Conservation (phyloP, 2,113 vertebrate species). For the Muntiacus reevesi region DNA sequence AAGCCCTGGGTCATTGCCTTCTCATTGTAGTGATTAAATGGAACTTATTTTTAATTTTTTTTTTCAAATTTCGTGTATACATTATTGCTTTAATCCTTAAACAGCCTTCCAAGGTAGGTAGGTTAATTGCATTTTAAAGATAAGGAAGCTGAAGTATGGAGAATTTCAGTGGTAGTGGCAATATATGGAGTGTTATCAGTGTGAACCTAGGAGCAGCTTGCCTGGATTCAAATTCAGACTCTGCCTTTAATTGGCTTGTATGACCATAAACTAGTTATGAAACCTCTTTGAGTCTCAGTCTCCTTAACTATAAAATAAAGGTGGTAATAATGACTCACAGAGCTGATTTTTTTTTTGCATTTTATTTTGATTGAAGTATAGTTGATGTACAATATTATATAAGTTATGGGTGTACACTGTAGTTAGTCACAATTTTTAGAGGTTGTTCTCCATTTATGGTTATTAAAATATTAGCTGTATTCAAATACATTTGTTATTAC, state of each 20-base stretch:
- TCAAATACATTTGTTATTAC: not conserved
- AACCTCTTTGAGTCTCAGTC: not conserved
- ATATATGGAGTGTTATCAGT: not conserved
- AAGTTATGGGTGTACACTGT: not conserved
- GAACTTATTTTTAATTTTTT: not conserved
- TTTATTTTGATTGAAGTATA: not conserved
- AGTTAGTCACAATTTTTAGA: not conserved
- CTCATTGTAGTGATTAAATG: constrained; percentile 13
- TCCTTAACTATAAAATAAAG: not conserved
- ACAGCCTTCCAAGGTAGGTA: not conserved
- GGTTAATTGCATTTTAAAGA: not conserved
- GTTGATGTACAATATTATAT: not conserved
- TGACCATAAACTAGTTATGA: not conserved
- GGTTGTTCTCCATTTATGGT: not conserved
- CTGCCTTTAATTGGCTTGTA: not conserved
- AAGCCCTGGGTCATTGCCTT: not conserved
- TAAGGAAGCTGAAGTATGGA: not conserved
- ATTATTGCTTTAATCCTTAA: not conserved
- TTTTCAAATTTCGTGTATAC: not conserved
- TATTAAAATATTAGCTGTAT: not conserved
- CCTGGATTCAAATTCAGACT: not conserved
- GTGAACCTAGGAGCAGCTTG: not conserved
- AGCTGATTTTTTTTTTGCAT: not conserved
- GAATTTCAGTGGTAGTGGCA: not conserved
- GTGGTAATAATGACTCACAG: not conserved